phyloP scores from a whole-genome alignment of 2,797 vertebrate genomes.

The Pempheris klunzingeri region DNA sequence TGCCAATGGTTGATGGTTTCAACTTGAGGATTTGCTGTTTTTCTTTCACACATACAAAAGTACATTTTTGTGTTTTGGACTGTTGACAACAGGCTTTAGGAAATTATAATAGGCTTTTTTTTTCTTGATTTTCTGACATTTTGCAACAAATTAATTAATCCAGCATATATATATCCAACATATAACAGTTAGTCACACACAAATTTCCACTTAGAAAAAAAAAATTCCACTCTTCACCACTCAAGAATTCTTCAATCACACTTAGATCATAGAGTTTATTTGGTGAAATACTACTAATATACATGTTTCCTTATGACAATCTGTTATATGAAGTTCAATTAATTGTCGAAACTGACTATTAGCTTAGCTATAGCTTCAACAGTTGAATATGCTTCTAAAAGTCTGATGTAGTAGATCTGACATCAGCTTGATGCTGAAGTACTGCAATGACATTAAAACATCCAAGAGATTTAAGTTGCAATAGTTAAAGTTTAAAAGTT shows the following conservation, averaged over 20 bases:
- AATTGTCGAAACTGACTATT: neutral
- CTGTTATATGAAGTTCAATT: neutral
- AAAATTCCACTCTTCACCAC: neutral
- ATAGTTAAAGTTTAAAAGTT: too few species aligned
- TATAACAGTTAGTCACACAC: too few species aligned
- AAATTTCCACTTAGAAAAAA: neutral
- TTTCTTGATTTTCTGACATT: neutral
- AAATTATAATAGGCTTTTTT: neutral
- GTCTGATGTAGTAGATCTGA: neutral
- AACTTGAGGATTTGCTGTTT: neutral
- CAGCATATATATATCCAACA: too few species aligned
- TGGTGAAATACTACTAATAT: neutral
- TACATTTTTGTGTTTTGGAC: neutral
- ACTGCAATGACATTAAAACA: neutral
- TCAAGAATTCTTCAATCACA: neutral
- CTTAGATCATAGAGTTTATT: neutral
- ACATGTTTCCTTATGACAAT: neutral
- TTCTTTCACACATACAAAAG: neutral
- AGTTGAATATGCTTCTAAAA: neutral
- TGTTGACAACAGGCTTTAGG: neutral
- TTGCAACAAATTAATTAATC: neutral
- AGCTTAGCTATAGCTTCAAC: too few species aligned
- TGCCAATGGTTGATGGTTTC: neutral
- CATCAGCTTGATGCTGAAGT: neutral
- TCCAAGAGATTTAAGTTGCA: too few species aligned